These are phyloP conservation scores for Galerucella pusilla DNA, from an alignment of 2,888 invertebrate species.

Conservation along the genomic window DNA sequence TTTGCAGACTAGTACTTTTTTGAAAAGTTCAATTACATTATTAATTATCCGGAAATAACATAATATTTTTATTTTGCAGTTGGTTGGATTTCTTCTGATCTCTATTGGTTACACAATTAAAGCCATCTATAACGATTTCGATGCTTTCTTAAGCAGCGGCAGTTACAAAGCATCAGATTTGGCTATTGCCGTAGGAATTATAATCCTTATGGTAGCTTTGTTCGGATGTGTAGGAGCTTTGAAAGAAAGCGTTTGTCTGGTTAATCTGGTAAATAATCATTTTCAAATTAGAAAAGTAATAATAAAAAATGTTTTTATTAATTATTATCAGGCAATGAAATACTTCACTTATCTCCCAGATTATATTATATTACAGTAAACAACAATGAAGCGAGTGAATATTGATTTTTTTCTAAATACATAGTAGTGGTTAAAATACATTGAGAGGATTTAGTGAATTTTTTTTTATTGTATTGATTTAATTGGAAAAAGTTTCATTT, in stretches of 20 bases:
- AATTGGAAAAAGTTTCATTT: no score
- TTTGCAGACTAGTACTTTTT: no score
- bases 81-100: conserved; percentile 76
- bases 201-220: conserved; percentile 80
- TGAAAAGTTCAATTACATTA: no score
- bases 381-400: neutral
- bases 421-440: neutral
- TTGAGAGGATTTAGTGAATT: no score
- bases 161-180: conserved; percentile 81
- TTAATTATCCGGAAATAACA: neutral
- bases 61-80: conserved; percentile 64
- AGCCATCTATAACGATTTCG: conserved; percentile 70
- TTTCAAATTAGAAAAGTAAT: neutral
- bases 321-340: neutral
- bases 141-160: conserved; percentile 69
- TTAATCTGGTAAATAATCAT: conserved; percentile 68
- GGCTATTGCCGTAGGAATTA: conserved; percentile 78
- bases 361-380: conserved; percentile 4
- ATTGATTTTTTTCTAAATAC: neutral
- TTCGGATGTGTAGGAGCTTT: conserved; percentile 88
- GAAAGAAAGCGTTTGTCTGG: conserved; percentile 80
- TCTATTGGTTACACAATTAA: conserved; percentile 73
- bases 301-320: conserved; percentile 13
- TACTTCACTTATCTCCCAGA: neutral
- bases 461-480: no score